A percentile compares a stretch with the other conserved stretches of the same genome.
phyloP scores from a whole-genome alignment of 2,888 invertebrate species.

The Aspidiotus rigidus region DNA sequence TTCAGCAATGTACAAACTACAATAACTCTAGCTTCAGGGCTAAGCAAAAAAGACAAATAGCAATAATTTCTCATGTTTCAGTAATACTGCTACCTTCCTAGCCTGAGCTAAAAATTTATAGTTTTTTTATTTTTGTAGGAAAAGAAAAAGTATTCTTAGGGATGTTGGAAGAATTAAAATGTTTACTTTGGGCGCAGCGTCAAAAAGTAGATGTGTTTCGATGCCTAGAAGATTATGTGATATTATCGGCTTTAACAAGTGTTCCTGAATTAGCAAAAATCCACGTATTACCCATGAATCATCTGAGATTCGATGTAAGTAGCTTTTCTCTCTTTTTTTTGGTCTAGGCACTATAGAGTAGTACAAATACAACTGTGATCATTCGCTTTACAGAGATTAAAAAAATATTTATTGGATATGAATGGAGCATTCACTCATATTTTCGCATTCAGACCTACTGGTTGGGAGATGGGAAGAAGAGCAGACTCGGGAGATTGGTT shows the following conservation, averaged over 20 bases:
- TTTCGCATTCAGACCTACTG: constrained; percentile 63
- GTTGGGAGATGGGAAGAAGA: constrained; percentile 56
- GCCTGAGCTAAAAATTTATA: no score
- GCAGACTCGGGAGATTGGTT: constrained; percentile 38
- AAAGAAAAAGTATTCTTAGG: constrained; percentile 60
- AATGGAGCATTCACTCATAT: constrained; percentile 41
- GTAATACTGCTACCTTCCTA: no score
- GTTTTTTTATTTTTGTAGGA: constrained; percentile 42
- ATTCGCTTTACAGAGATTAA: constrained; percentile 47
- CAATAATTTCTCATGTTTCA: no score
- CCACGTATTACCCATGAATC: constrained; percentile 60
- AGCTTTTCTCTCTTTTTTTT: background rate
- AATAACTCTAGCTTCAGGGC: no score
- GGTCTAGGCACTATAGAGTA: background rate
- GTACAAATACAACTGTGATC: background rate
- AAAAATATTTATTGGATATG: constrained; percentile 50
- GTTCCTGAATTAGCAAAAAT: constrained; percentile 51
- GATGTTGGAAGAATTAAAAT: constrained; percentile 51
- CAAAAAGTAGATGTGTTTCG: constrained; percentile 52
- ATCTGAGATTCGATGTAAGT: constrained; percentile 53
- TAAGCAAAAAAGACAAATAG: no score
- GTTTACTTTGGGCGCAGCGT: constrained; percentile 56
- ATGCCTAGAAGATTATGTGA: constrained; percentile 42
- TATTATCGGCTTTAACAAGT: constrained; percentile 42
- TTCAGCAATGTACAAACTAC: no score